Percentiles rank a stretch among this genome's conserved stretches.
phyloP scores from a whole-genome alignment of 2,113 vertebrate genomes.

The Cryptotis parvus region DNA sequence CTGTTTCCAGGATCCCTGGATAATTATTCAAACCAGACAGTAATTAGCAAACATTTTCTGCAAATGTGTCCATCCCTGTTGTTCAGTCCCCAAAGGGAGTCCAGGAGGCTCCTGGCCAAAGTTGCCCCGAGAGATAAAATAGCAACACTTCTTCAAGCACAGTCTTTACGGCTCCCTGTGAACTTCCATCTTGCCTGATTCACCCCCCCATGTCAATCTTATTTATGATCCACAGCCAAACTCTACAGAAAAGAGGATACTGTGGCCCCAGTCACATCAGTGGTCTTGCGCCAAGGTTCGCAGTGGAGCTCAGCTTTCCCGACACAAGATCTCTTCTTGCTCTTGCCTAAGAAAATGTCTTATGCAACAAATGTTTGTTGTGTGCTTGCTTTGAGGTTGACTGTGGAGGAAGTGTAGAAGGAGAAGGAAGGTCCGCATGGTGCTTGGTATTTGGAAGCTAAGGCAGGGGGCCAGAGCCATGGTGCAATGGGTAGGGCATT shows the following conservation, averaged over 20 bases:
- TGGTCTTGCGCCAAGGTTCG: not conserved
- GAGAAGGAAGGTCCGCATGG: not conserved
- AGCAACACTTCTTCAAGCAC: not conserved
- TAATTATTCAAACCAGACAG: slow-evolving; percentile 81
- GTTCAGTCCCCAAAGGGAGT: slow-evolving; percentile 53
- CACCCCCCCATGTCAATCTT: not conserved
- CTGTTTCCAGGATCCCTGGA: slow-evolving; percentile 74
- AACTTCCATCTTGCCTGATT: not conserved
- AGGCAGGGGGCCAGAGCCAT: no score
- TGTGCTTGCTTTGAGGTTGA: not conserved
- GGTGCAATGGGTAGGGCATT: no score
- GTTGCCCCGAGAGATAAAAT: not conserved
- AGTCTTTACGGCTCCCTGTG: not conserved
- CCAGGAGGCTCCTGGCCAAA: slow-evolving; percentile 38
- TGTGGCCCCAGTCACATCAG: not conserved
- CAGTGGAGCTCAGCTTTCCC: not conserved
- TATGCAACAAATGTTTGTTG: not conserved
- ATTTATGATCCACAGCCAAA: not conserved
- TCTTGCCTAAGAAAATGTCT: slow-evolving; percentile 27
- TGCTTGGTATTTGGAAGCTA: not conserved
- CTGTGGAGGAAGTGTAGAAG: not conserved
- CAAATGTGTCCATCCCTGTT: slow-evolving; percentile 63
- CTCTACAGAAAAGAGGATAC: slow-evolving; percentile 18
- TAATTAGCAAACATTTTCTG: slow-evolving; percentile 78
- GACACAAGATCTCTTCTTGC: not conserved